These are phyloP conservation scores for Leptinotarsa tumamoca DNA, from an alignment of 2,888 invertebrate species.

Conservation along the genomic window DNA sequence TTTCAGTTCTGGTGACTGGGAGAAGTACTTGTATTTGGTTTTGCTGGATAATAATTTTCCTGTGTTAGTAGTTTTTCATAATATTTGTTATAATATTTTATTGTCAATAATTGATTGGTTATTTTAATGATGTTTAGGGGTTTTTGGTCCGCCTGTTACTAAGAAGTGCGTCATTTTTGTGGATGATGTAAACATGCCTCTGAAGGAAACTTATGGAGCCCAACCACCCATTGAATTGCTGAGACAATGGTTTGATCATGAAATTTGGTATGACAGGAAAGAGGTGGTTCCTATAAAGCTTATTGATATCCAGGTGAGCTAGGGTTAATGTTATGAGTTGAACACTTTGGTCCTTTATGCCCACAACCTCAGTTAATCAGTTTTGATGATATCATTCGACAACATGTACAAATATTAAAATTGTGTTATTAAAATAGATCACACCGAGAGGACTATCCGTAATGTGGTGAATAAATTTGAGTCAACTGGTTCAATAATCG, in stretches of 20 bases:
- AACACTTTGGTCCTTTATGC: too few relatives aligned
- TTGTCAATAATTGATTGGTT: not conserved
- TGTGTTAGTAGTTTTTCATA: too few relatives aligned
- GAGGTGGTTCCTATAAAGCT: constrained; percentile 82
- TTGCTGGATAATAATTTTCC: too few relatives aligned
- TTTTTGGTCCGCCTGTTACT: constrained; percentile 92
- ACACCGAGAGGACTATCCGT: too few relatives aligned
- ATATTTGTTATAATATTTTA: not conserved
- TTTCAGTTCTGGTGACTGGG: too few relatives aligned
- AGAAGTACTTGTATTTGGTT: too few relatives aligned
- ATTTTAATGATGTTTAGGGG: constrained; percentile 69
- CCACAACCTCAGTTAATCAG: too few relatives aligned
- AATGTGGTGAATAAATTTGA: too few relatives aligned
- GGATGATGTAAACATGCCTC: constrained; percentile 96
- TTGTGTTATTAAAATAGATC: too few relatives aligned
- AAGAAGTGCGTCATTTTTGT: constrained; percentile 92
- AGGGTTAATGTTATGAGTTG: not conserved
- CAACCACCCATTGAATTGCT: constrained; percentile 95
- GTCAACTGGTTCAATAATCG: too few relatives aligned
- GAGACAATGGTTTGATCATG: constrained; percentile 90
- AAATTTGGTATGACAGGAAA: constrained; percentile 90
- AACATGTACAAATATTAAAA: too few relatives aligned
- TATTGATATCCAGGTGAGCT: constrained; percentile 82
- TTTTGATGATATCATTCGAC: too few relatives aligned
- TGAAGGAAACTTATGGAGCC: constrained; percentile 89